phyloP scores from a whole-genome alignment of 2,888 invertebrate genomes.

The Drosophila mercatorum region DNA sequence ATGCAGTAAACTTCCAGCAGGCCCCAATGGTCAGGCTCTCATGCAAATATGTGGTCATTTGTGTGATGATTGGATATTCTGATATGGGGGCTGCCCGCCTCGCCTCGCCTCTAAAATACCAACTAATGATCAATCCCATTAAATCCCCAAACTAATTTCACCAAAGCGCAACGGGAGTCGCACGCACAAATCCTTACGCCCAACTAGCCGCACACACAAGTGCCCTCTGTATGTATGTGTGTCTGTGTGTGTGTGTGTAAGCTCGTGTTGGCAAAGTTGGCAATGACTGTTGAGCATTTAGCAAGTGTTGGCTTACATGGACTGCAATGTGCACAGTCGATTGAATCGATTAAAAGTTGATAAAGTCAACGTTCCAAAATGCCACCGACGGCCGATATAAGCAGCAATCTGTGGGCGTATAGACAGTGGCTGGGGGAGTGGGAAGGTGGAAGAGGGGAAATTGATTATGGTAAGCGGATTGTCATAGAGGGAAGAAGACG shows the following conservation, averaged over 20 bases:
- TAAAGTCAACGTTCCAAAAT: slow-evolving; percentile 36
- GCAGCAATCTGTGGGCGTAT: not conserved
- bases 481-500: not conserved
- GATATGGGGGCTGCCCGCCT: not conserved
- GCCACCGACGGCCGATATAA: not conserved
- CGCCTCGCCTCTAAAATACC: slow-evolving; percentile 16
- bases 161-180: slow-evolving; percentile 35
- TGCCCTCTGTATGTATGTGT: not conserved
- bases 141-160: slow-evolving; percentile 69
- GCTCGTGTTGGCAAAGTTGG: slow-evolving; percentile 23
- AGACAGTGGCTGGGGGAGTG: not conserved
- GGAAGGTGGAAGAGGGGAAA: not conserved
- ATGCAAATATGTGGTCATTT: slow-evolving; percentile 34
- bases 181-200: slow-evolving; percentile 30
- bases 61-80: slow-evolving; percentile 12
- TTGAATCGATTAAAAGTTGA: slow-evolving; percentile 72
- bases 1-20: not conserved
- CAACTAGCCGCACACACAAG: not conserved
- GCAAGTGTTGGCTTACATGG: slow-evolving; percentile 38
- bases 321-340: slow-evolving; percentile 57
- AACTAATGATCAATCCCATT: slow-evolving; percentile 65
- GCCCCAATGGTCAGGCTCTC: not conserved
- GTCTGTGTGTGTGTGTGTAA: not conserved
- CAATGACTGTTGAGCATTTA: slow-evolving; percentile 36
- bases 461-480: not conserved